Evolutionary conservation across 2,888 invertebrate genomes (phyloP).

Genomic region (Nymphalis urticae): DNA sequence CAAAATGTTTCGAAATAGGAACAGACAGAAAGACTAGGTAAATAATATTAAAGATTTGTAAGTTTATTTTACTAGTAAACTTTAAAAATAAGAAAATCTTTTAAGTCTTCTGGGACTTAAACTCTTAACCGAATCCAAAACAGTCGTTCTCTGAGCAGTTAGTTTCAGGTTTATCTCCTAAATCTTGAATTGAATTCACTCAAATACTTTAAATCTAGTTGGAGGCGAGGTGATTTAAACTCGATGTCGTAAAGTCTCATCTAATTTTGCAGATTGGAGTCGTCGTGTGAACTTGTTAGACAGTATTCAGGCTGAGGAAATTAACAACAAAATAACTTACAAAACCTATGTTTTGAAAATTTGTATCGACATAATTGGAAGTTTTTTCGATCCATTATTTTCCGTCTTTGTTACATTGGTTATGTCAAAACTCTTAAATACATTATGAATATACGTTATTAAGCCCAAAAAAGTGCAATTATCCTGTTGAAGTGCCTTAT

Average conservation of each 20-base stretch:
- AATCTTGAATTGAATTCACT: slow-evolving; percentile 12
- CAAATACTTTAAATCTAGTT: slow-evolving; percentile 8
- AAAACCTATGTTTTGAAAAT: too few relatives aligned
- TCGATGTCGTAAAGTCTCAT: slow-evolving; percentile 4
- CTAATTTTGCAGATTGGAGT: slow-evolving; percentile 14
- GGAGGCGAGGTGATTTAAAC: slow-evolving; percentile 16
- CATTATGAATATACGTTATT: too few relatives aligned
- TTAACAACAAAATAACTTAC: background rate
- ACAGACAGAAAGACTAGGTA: background rate
- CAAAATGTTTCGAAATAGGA: too few relatives aligned
- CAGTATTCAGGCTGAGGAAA: background rate
- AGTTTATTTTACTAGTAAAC: background rate
- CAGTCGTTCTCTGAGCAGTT: background rate
- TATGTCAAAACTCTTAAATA: too few relatives aligned
- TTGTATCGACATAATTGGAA: too few relatives aligned
- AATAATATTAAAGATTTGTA: background rate
- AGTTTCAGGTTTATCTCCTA: slow-evolving; percentile 5
- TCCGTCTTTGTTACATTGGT: too few relatives aligned
- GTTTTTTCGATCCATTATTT: too few relatives aligned
- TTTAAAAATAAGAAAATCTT: slow-evolving; percentile 1
- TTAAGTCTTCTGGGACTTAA: background rate
- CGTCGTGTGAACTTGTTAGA: background rate
- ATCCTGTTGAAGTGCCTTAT: too few relatives aligned
- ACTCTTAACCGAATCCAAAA: slow-evolving; percentile 5
- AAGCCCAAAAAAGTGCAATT: too few relatives aligned